Evolutionary conservation across 2,888 invertebrate species (phyloP).

Genomic region (Melipona beecheii): DNA sequence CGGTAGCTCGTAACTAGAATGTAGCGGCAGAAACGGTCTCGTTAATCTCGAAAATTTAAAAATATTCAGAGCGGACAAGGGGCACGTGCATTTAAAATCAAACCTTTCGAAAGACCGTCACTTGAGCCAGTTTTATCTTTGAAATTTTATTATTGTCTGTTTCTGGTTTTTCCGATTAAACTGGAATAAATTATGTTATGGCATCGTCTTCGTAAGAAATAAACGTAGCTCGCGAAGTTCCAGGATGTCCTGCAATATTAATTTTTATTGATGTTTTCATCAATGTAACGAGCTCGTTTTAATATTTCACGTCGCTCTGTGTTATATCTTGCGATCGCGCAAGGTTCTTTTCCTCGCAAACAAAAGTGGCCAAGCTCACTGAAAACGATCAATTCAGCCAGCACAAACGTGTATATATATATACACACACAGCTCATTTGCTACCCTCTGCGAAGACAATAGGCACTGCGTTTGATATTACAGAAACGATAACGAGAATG

Average conservation of each 20-base stretch:
- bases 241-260: not conserved
- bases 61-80: slow-evolving; percentile 18
- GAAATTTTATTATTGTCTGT: no score
- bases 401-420: fast-evolving
- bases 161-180: not conserved
- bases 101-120: no score
- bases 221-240: not conserved
- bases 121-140: no score
- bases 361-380: not conserved
- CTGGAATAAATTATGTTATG: not conserved
- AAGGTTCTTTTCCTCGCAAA: not conserved
- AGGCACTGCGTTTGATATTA: not conserved
- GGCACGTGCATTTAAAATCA: slow-evolving; percentile 1
- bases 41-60: slow-evolving; percentile 37
- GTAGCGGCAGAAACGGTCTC: slow-evolving; percentile 24
- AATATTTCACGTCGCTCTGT: no score
- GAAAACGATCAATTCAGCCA: not conserved
- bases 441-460: not conserved
- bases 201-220: not conserved
- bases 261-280: not conserved
- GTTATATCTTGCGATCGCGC: not conserved
- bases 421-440: not conserved
- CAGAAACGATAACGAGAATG: not conserved
- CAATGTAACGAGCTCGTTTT: no score
- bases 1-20: slow-evolving; percentile 46